Base-by-base conservation (phyloP, 2,888 invertebrate species). In the Macropis europaea region DNA sequence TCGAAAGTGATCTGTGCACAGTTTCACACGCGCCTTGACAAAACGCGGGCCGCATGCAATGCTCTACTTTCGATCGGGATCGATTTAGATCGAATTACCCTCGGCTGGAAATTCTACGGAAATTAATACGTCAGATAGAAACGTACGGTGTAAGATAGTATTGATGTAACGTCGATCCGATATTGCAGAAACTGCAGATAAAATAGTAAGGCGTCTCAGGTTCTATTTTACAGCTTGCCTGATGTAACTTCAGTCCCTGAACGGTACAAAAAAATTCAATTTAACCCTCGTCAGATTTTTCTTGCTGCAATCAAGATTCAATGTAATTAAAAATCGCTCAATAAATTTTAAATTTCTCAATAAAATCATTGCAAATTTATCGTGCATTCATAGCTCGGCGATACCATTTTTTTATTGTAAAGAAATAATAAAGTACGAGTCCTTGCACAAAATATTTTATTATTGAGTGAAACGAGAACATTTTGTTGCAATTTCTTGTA, bases 71-170 rank as follows among this genome's bases (percentile, higher is more conserved):
- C 72, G 60, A 64, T 64, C 60, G 19, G 11, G 45, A 60, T 64
- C 54, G 54, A 66, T 64, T 64, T 54, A 32, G 72, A 73, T 73
- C 73, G 42, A 42, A 66, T 73, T 73, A 61, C 73, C 6, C 11
- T n/a, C n/a, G n/a, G 15, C 36, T 66, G 57, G 50, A 72, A 73
- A 53, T 72, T 66, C 61, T 36, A 30, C 61, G 66, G 56, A 66
- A 73, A 72, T 73, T 56, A 66, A 73, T 73, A 73, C 72, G 48
- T 30, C 59, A 43, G 42, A 57, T 34, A 45, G 30, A 24, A 30
- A 19, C 9, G 34, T 47, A 32, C 13, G 24, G 24, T 59, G 59
- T 45, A 52, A 56, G 60, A 45, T 47, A 56, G 60, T 43, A 40
- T 56, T 30, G 43, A 54, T 40, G 73, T 56, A 64, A 73, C 50